Percentiles rank a stretch among this genome's conserved stretches.
phyloP scores from a whole-genome alignment of 2,113 vertebrate species.

The Pan paniscus region DNA sequence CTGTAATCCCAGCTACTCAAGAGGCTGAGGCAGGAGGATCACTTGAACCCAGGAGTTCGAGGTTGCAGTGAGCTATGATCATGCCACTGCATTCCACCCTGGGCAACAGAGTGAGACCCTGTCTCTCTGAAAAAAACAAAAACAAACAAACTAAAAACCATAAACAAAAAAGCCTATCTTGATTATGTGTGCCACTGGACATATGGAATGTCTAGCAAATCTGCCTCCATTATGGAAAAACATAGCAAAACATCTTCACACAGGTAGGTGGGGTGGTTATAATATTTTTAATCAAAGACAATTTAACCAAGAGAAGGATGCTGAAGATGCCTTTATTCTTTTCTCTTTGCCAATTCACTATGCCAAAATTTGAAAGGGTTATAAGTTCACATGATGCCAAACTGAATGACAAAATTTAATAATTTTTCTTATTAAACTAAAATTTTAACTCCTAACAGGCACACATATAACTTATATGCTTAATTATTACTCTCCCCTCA shows the following conservation, averaged over 20 bases:
- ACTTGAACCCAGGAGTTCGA: not conserved
- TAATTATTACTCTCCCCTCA: not conserved
- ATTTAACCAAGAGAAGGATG: not conserved
- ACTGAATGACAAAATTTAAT: not conserved
- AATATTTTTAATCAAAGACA: not conserved
- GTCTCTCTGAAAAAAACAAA: not conserved
- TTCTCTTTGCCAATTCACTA: not conserved
- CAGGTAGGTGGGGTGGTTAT: not conserved
- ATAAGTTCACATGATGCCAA: not conserved
- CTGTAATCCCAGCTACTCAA: not conserved
- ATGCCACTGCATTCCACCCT: not conserved
- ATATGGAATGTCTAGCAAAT: not conserved
- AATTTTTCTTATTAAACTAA: not conserved
- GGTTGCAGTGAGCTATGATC: not conserved
- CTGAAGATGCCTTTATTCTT: not conserved
- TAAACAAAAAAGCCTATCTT: not conserved
- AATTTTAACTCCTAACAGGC: not conserved
- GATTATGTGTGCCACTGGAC: not conserved
- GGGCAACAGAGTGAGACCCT: not conserved
- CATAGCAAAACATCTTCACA: too few relatives aligned
- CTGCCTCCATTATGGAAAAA: not conserved
- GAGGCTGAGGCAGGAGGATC: not conserved
- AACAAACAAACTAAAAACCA: not conserved
- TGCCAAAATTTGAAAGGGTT: not conserved
- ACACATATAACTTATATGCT: not conserved